A percentile compares a stretch with the other conserved stretches of the same genome.
phyloP scores from a whole-genome alignment of 2,888 invertebrate species.

The Dioctria linearis region DNA sequence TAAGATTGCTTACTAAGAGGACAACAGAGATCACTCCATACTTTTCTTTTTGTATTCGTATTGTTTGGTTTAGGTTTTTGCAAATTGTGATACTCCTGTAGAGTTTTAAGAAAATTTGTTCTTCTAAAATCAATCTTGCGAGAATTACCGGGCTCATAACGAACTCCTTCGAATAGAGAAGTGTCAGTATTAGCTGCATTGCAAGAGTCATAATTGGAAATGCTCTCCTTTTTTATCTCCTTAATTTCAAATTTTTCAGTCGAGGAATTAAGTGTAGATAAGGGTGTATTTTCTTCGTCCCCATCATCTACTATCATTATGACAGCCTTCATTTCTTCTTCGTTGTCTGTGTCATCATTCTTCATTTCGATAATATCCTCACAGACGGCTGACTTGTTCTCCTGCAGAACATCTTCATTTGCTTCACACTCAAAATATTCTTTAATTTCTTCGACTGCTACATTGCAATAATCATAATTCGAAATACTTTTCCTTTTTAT shows the following conservation, averaged over 20 bases:
- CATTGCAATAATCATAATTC: too few relatives aligned
- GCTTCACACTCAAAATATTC: too few relatives aligned
- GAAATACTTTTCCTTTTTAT: too few relatives aligned
- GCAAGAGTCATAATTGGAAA: background rate
- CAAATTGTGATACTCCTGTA: slow-evolving; percentile 65
- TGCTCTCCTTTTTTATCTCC: background rate
- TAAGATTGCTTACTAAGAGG: slow-evolving; percentile 68
- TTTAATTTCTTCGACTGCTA: too few relatives aligned
- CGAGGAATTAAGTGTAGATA: slow-evolving; percentile 30
- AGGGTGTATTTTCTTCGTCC: slow-evolving; percentile 13
- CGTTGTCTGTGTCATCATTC: too few relatives aligned
- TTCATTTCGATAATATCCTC: too few relatives aligned
- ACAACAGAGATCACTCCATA: slow-evolving; percentile 64
- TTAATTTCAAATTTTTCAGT: background rate
- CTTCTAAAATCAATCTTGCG: slow-evolving; percentile 68
- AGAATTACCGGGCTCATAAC: slow-evolving; percentile 67
- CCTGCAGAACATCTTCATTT: too few relatives aligned
- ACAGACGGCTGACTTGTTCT: too few relatives aligned
- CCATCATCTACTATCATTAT: background rate
- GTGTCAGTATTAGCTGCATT: background rate
- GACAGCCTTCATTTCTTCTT: too few relatives aligned
- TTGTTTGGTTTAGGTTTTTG: slow-evolving; percentile 61
- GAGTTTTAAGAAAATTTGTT: slow-evolving; percentile 67
- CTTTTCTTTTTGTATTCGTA: background rate
- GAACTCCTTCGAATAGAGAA: slow-evolving; percentile 55